Base-by-base conservation (phyloP, 35 echinoderm and acorn worm genomes). In the Anneissia japonica region DNA sequence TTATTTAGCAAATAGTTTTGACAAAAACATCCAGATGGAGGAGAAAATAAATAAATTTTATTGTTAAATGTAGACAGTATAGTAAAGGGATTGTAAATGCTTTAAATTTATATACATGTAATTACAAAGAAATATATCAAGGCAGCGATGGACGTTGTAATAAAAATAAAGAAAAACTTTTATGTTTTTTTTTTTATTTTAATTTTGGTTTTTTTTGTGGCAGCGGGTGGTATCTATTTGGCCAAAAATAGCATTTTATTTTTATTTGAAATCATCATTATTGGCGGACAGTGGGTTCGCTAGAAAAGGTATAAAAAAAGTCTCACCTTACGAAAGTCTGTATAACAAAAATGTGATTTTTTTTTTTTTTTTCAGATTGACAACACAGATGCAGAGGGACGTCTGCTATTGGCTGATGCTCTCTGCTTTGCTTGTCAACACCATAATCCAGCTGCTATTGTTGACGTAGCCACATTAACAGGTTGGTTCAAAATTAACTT, bases 381-480 rank as follows among this genome's bases (percentile, higher is more conserved):
- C 36, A 98, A 98, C 86, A 98, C 95, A 17, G 95, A 98, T 89
- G 95, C 95, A 31, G 95, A 98, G 79, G 95, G 95, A 19, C 90
- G 95, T 31, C 73, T 98, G 16, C 43, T 98, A 39, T 75, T 98
- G 16, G 95, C 92, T 41, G 95, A 98, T 89, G 95, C 95, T 23
- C 29, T 98, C 16, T 88, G 82, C 79, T 98, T 89, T 84, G 95
- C 91, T 10, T 94, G 92, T 82, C 45, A 82, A 37, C 77, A 74
- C 26, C 80, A 89, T 36, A 73, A 91, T 29, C 95, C 95, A 19
- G 87, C 72, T 4, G 41, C 84, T 10, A 82, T 98, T 0, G 80
- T 94, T 14, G 89, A 98, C 87, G 51, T 93, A 79, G 95, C 95
- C 35, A 98, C 95, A 31, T 87, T 98, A 0, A 98, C 95, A 77